Evolutionary conservation across 2,797 vertebrate species (phyloP).

Genomic region (Knipowitschia caucasica): DNA sequence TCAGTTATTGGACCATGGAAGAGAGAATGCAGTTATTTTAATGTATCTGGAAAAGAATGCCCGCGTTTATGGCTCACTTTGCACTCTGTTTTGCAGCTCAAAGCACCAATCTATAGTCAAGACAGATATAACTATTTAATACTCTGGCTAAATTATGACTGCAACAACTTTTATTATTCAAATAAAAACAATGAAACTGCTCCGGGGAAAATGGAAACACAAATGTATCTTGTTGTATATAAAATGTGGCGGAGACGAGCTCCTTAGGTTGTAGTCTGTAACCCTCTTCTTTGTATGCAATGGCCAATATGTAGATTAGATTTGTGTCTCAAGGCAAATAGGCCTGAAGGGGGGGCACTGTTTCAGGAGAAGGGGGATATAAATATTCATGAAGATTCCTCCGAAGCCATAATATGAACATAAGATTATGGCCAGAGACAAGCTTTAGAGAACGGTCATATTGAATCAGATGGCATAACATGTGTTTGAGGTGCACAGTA

Average conservation of each 20-base stretch:
- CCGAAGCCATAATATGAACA: constrained; percentile 70
- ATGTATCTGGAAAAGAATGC: constrained; percentile 62
- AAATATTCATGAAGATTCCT: constrained; percentile 70
- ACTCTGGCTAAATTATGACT: constrained; percentile 18
- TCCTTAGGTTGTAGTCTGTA: constrained; percentile 43
- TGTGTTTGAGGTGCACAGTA: constrained; percentile 64
- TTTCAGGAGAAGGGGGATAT: constrained; percentile 59
- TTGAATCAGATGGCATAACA: constrained; percentile 69
- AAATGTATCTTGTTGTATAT: constrained; percentile 9
- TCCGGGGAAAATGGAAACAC: constrained; percentile 4
- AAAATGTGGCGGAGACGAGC: constrained; percentile 31
- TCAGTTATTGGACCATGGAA: constrained; percentile 71
- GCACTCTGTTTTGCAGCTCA: constrained; percentile 41
- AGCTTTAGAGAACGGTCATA: constrained; percentile 63
- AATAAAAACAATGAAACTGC: neutral
- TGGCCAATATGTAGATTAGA: constrained; percentile 65
- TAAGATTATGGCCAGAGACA: constrained; percentile 67
- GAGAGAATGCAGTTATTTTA: constrained; percentile 74
- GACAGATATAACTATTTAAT: constrained; percentile 31
- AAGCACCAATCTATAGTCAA: constrained; percentile 37
- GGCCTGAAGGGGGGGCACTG: constrained; percentile 59
- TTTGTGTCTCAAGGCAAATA: constrained; percentile 68
- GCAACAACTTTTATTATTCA: constrained; percentile 13
- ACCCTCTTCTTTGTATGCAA: constrained; percentile 62
- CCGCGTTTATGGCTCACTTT: constrained; percentile 39